Evolutionary conservation across 2,888 invertebrate genomes (phyloP), one percentile per base, ranked within the genome.

Genomic region (Ochropleura leucogaster): DNA sequence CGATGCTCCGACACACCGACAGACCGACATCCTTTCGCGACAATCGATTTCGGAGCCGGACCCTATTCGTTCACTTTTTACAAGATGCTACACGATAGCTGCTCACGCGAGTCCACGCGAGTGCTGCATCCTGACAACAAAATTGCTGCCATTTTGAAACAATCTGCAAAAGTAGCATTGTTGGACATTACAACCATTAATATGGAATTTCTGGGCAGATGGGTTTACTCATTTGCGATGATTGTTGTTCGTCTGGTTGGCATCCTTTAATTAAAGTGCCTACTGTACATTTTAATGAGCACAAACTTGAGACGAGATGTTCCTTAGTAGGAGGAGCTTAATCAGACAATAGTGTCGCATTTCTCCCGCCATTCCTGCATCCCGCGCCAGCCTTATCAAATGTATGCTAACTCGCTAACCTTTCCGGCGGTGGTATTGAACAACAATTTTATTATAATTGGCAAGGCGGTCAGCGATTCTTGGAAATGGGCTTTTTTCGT

Each of bases 361-460:
- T 87, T 76, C 82, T 77, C 72, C 30, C 30, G 30, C 30, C 30
- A 30, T 87, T 83, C 81, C 81, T 74, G 81, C 84, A 82, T 80
- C 84, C 76, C 68, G 65, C 73, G 60, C 88, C 86, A 85, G 55
- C 55, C 68, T 55, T 87, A 88, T 88, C 89, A 90, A 92, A 92
- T 89, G 84, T 91, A 91, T 91, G 90, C 92, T 93, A 94, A 94
- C 93, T 92, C 87, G 91, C 92, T 92, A 94, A 93, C 93, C 93
- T 92, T 93, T 90, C 91, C 92, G 93, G 90, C 89, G 93, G 93
- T 91, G 86, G 93, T 95, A 95, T 95, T 94, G 94, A 94, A 93
- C 93, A 94, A 92, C 93, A 91, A 93, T 95, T 95, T 95, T 95
- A 94, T 94, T 94, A 96, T 96, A 96, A 96, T 95, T 95, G 95